A percentile compares a stretch with the other conserved stretches of the same genome.
Conservation (phyloP, 2,113 vertebrate genomes). For the Menura novaehollandiae region DNA sequence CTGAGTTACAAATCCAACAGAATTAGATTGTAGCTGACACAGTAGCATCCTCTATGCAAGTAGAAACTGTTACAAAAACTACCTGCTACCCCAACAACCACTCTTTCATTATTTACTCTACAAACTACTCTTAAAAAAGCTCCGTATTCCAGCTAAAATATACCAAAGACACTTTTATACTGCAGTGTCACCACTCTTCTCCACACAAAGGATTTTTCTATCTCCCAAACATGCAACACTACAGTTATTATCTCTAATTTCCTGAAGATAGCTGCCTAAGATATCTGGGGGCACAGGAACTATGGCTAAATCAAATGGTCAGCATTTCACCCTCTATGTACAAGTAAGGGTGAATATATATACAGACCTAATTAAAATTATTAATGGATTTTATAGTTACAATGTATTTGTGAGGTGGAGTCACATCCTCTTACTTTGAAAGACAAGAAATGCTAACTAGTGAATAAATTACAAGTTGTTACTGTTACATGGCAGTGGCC, state of each 20-base stretch:
- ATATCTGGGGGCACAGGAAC: not conserved
- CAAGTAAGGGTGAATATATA: not conserved
- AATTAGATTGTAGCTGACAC: not conserved
- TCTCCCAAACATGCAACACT: not conserved
- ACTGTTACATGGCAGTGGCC: not conserved
- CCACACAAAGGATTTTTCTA: not conserved
- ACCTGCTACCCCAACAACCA: not conserved
- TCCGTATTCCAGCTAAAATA: not conserved
- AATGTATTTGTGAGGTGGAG: not conserved
- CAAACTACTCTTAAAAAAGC: not conserved
- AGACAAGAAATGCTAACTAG: not conserved
- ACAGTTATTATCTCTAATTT: not conserved
- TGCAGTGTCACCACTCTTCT: not conserved
- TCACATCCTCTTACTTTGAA: not conserved
- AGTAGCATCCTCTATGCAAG: not conserved
- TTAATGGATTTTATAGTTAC: not conserved
- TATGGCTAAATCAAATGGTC: not conserved
- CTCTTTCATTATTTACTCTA: not conserved
- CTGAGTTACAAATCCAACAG: not conserved
- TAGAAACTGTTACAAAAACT: not conserved
- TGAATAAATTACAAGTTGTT: not conserved
- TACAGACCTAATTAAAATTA: not conserved
- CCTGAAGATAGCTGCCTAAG: not conserved
- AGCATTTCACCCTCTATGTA: not conserved
- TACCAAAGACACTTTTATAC: not conserved